phyloP scores from a whole-genome alignment of 2,888 invertebrate species.

The Acanthosepion pharaonis region DNA sequence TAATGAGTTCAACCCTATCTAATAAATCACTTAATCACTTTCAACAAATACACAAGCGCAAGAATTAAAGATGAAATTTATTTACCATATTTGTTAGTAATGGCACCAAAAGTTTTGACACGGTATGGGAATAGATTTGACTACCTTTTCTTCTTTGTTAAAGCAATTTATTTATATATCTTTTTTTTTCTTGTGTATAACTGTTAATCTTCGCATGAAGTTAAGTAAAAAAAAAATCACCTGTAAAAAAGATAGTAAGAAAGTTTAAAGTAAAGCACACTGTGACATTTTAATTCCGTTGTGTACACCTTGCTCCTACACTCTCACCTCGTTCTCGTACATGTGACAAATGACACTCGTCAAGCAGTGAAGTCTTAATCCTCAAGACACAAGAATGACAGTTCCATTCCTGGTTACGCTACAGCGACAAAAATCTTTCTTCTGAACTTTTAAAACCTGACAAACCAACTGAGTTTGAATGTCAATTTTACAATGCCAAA shows the following conservation, averaged over 20 bases:
- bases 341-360: neutral
- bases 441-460: neutral
- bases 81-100: no score
- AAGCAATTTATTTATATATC: neutral
- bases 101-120: neutral
- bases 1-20: neutral
- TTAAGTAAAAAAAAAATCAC: neutral
- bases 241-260: neutral
- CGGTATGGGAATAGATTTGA: neutral
- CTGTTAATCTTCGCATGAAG: neutral
- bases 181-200: no score
- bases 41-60: neutral
- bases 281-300: neutral
- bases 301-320: neutral
- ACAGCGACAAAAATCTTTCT: neutral
- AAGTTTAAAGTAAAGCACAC: neutral
- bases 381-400: neutral
- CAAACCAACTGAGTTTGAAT: neutral
- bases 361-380: conserved; percentile 11
- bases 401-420: neutral
- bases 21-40: neutral
- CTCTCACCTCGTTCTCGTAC: neutral
- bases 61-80: no score
- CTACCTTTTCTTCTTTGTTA: neutral
- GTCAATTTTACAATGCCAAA: neutral